Conservation (phyloP, 2,797 vertebrate genomes). For the Cetoscarus ocellatus region DNA sequence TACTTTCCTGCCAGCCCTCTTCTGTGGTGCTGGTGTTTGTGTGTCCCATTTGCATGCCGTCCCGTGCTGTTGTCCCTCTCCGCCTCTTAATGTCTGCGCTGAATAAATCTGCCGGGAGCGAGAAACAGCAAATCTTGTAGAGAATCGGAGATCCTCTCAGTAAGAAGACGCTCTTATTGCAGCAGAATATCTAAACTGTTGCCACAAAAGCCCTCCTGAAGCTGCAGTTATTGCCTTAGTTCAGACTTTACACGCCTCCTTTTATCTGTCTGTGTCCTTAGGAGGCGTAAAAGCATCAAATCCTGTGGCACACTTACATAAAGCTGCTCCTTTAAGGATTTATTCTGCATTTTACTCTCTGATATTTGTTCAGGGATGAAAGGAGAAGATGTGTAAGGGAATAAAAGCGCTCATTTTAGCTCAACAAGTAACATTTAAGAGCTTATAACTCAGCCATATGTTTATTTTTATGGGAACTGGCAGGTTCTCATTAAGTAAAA, state of each 20-base stretch:
- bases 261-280: background rate
- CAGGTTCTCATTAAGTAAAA: too few relatives aligned
- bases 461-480: too few relatives aligned
- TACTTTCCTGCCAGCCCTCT: too few relatives aligned
- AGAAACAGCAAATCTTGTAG: conserved; percentile 34
- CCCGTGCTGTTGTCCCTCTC: conserved; percentile 40
- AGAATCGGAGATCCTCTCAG: conserved; percentile 23
- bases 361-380: too few relatives aligned
- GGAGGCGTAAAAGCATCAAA: conserved; percentile 19
- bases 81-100: conserved; percentile 40
- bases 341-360: too few relatives aligned
- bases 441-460: too few relatives aligned
- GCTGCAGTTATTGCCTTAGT: conserved; percentile 10
- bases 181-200: conserved; percentile 9
- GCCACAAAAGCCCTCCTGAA: conserved; percentile 15
- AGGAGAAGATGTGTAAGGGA: too few relatives aligned
- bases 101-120: conserved; percentile 40
- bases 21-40: background rate
- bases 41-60: conserved; percentile 21
- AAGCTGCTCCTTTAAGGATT: background rate
- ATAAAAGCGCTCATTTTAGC: too few relatives aligned
- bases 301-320: background rate
- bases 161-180: conserved; percentile 23
- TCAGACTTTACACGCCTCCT: conserved; percentile 16
- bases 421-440: too few relatives aligned